phyloP scores from a whole-genome alignment of 2,113 vertebrate genomes.

The Microtus richardsoni region DNA sequence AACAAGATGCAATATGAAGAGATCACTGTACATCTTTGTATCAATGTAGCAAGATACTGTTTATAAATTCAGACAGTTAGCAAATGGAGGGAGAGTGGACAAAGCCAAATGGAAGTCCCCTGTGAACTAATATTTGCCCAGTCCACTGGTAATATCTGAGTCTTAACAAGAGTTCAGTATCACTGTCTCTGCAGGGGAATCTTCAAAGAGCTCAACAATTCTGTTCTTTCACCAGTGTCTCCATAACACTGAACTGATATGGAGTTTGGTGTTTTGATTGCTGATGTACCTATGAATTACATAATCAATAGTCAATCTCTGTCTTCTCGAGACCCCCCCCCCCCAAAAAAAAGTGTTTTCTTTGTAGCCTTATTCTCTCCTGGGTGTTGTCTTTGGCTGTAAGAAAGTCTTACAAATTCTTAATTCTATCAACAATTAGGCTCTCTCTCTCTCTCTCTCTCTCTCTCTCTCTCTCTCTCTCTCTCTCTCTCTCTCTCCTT shows the following conservation, averaged over 20 bases:
- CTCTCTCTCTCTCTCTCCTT: neutral
- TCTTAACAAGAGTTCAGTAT: neutral
- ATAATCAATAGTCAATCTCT: neutral
- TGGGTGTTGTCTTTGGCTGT: neutral
- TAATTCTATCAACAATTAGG: neutral
- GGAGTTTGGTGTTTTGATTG: neutral
- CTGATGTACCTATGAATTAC: neutral
- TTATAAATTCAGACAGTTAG: neutral
- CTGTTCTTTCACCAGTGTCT: neutral
- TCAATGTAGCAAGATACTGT: neutral
- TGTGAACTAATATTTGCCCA: neutral
- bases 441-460: neutral
- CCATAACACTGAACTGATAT: neutral
- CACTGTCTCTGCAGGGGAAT: fast-evolving
- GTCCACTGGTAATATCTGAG: neutral
- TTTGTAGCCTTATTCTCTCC: neutral
- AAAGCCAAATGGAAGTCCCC: neutral
- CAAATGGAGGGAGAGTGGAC: fast-evolving
- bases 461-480: neutral
- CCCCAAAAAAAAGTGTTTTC: too few relatives aligned
- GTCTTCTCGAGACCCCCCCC: too few relatives aligned
- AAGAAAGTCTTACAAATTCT: neutral
- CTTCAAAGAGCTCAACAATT: neutral
- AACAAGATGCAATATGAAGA: neutral
- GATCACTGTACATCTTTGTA: neutral